Evolutionary conservation across 2,797 vertebrate species (phyloP).

Genomic region (Valencia hispanica): DNA sequence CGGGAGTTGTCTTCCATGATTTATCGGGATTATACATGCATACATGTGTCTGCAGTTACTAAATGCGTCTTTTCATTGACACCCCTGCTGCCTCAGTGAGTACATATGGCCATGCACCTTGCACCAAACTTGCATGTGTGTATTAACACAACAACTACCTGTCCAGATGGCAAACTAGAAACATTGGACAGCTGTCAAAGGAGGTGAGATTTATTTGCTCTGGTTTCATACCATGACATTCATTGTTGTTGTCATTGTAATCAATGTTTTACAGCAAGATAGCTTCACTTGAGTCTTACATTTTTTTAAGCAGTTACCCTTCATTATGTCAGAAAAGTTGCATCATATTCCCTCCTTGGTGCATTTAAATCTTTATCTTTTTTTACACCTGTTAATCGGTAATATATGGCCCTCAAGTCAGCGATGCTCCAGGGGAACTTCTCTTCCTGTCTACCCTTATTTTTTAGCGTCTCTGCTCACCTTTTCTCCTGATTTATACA

Average conservation of each 20-base stretch:
- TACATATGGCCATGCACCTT: conserved; percentile 66
- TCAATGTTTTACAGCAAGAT: conserved; percentile 13
- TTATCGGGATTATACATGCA: conserved; percentile 7
- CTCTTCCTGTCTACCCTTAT: conserved; percentile 34
- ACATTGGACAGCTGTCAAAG: conserved; percentile 42
- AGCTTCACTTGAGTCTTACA: conserved; percentile 6
- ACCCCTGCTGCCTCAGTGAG: conserved; percentile 44
- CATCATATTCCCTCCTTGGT: conserved; percentile 19
- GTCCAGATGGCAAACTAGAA: conserved; percentile 70
- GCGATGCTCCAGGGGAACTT: conserved; percentile 43
- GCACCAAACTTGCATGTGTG: conserved; percentile 56
- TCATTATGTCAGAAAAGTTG: neutral
- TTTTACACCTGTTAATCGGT: conserved; percentile 24
- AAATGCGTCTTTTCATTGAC: conserved; percentile 58
- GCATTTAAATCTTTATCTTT: neutral
- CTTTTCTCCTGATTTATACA: conserved; percentile 81
- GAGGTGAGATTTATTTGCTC: conserved; percentile 22
- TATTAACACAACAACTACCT: conserved; percentile 65
- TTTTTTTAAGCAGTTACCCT: conserved; percentile 16
- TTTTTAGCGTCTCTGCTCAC: conserved; percentile 51
- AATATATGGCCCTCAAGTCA: conserved; percentile 59
- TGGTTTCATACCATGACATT: conserved; percentile 8
- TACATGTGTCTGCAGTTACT: conserved; percentile 46
- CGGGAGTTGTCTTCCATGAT: neutral
- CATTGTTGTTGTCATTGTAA: conserved; percentile 1